Evolutionary conservation across 2,113 vertebrate species (phyloP).

Genomic region (Gavialis gangeticus): DNA sequence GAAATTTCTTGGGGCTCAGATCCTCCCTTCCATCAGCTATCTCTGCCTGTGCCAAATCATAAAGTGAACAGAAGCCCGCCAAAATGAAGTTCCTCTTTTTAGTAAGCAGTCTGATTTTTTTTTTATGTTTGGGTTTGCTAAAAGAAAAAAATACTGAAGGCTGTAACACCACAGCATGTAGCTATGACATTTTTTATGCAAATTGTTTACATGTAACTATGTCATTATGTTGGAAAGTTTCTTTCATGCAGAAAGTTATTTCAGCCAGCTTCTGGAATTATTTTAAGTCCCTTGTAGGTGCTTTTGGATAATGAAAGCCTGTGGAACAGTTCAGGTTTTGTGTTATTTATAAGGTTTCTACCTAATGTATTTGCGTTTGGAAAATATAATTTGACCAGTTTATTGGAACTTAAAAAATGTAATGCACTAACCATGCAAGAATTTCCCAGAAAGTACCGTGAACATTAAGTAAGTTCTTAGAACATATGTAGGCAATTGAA

Average conservation of each 20-base stretch:
- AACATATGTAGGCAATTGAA: background rate
- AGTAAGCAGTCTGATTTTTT: conserved; percentile 78
- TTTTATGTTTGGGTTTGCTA: conserved; percentile 69
- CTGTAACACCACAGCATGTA: conserved; percentile 51
- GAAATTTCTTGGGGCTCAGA: conserved; percentile 59
- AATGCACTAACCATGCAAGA: background rate
- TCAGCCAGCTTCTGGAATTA: conserved; percentile 61
- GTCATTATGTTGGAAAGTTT: conserved; percentile 66
- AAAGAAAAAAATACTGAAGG: conserved; percentile 54
- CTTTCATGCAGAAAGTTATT: conserved; percentile 66
- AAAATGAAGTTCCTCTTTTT: conserved; percentile 85
- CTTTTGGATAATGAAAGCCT: conserved; percentile 52
- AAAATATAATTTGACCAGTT: background rate
- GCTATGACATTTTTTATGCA: conserved; percentile 50
- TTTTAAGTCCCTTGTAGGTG: conserved; percentile 54
- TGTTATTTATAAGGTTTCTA: background rate
- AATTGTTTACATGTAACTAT: conserved; percentile 64
- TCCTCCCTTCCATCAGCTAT: conserved; percentile 71
- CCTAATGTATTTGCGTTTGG: background rate
- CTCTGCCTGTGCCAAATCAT: conserved; percentile 74
- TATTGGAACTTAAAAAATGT: background rate
- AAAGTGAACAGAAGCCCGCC: conserved; percentile 77
- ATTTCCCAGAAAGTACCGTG: background rate
- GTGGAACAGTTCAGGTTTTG: conserved; percentile 8
- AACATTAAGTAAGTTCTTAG: background rate